A percentile compares a stretch with the other conserved stretches of the same genome.
These are phyloP conservation scores for Xerus inauris DNA, from an alignment of 2,113 vertebrate genomes.

Conservation along the genomic window DNA sequence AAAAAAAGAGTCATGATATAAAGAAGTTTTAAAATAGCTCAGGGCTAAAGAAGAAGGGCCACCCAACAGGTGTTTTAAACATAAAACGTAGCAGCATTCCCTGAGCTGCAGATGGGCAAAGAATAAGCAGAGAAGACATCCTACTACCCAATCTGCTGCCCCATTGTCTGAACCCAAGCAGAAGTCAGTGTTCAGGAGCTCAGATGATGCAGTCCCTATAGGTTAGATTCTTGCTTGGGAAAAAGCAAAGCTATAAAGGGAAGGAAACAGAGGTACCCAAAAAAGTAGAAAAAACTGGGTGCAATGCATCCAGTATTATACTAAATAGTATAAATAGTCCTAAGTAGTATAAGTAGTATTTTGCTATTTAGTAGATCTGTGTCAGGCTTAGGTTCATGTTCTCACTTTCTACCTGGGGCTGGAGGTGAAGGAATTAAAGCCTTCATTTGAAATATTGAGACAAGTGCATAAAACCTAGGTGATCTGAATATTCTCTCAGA, in stretches of 20 bases:
- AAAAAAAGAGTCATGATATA: neutral
- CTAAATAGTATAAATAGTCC: too few relatives aligned
- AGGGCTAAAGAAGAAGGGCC: fast-evolving
- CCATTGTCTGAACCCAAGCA: neutral
- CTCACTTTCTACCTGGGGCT: neutral
- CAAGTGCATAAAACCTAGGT: neutral
- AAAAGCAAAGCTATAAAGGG: neutral
- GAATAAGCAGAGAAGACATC: neutral
- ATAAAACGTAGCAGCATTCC: neutral
- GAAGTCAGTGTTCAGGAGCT: neutral
- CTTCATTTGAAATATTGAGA: neutral
- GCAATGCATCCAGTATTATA: neutral
- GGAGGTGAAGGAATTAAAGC: neutral
- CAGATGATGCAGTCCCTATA: neutral
- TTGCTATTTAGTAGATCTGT: neutral
- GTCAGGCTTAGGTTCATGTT: neutral
- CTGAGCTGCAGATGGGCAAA: neutral
- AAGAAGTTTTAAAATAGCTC: neutral
- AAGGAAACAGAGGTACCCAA: neutral
- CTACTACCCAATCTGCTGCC: neutral
- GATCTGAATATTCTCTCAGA: neutral
- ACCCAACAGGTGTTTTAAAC: neutral
- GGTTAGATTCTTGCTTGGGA: neutral
- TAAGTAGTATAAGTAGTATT: too few relatives aligned
- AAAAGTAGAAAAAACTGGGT: neutral